These are phyloP conservation scores for Leptopilina myrica DNA, from an alignment of 2,888 invertebrate species.

Conservation along the genomic window DNA sequence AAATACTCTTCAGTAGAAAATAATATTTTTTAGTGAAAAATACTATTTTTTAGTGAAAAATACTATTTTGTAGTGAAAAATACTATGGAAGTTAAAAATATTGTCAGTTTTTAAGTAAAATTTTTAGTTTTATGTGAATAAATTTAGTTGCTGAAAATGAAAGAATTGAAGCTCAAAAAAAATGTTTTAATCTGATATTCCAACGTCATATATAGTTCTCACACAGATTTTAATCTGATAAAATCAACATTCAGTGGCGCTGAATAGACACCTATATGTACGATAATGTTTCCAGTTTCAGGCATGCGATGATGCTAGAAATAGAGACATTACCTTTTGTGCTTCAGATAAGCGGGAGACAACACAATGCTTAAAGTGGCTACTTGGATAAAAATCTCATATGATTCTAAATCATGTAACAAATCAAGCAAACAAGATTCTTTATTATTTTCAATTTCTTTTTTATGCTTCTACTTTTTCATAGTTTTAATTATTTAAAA, in stretches of 20 bases:
- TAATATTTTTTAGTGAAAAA: too few relatives aligned
- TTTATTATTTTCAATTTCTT: not conserved
- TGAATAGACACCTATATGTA: constrained; percentile 37
- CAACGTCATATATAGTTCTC: not conserved
- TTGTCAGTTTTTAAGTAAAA: too few relatives aligned
- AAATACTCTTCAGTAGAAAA: too few relatives aligned
- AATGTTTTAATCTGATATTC: not conserved
- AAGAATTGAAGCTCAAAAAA: not conserved
- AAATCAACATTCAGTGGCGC: constrained; percentile 5
- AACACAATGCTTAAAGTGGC: constrained; percentile 16
- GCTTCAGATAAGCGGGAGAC: constrained; percentile 30
- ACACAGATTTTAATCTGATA: constrained; percentile 16
- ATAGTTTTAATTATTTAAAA: too few relatives aligned
- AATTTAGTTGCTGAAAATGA: not conserved
- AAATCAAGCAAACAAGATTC: not conserved
- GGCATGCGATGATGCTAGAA: constrained; percentile 6
- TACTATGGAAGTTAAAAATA: too few relatives aligned
- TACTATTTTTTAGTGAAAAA: too few relatives aligned
- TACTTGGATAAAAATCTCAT: constrained; percentile 16
- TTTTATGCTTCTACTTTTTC: too few relatives aligned
- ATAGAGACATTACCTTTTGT: constrained; percentile 33
- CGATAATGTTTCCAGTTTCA: constrained; percentile 31
- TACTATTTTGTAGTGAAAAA: too few relatives aligned
- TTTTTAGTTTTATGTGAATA: not conserved
- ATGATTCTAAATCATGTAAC: not conserved